These are phyloP conservation scores for Pardosa pseudoannulata DNA, from an alignment of 2,888 invertebrate genomes.

Conservation along the genomic window DNA sequence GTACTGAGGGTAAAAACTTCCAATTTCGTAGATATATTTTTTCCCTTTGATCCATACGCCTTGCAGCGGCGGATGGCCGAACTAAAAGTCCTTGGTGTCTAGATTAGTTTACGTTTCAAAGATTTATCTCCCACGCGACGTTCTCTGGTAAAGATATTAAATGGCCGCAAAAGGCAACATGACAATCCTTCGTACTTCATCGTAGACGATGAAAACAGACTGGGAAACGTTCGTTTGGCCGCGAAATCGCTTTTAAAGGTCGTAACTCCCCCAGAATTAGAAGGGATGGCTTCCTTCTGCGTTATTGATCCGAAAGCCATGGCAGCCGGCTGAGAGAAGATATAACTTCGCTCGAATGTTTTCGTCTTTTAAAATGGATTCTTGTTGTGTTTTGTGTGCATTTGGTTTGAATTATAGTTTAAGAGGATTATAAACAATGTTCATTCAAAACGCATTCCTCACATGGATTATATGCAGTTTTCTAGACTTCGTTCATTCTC, in stretches of 20 bases:
- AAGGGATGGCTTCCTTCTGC: conserved; percentile 47
- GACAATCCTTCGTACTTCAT: neutral
- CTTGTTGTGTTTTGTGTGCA: conserved; percentile 12
- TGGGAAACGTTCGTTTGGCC: neutral
- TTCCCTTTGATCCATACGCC: neutral
- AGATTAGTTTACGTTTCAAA: neutral
- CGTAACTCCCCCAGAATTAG: neutral
- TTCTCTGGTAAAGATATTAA: neutral
- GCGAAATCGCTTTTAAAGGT: conserved; percentile 22
- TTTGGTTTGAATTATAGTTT: conserved; percentile 22
- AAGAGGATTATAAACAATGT: conserved; percentile 41
- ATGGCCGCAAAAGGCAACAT: neutral
- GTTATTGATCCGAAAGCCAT: conserved; percentile 70
- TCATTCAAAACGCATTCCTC: neutral
- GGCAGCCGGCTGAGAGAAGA: conserved; percentile 57
- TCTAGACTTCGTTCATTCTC: conserved; percentile 20
- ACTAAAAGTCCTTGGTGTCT: neutral
- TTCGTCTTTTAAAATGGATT: conserved; percentile 13
- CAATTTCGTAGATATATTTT: neutral
- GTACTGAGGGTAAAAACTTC: too few species aligned
- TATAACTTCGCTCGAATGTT: conserved; percentile 8
- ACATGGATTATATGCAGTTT: conserved; percentile 40
- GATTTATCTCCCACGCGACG: neutral
- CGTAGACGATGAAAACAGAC: too few species aligned
- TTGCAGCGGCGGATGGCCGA: neutral